Evolutionary conservation across 2,888 invertebrate genomes (phyloP), one percentile per base, ranked within the genome.

Genomic region (Papilio protenor): DNA sequence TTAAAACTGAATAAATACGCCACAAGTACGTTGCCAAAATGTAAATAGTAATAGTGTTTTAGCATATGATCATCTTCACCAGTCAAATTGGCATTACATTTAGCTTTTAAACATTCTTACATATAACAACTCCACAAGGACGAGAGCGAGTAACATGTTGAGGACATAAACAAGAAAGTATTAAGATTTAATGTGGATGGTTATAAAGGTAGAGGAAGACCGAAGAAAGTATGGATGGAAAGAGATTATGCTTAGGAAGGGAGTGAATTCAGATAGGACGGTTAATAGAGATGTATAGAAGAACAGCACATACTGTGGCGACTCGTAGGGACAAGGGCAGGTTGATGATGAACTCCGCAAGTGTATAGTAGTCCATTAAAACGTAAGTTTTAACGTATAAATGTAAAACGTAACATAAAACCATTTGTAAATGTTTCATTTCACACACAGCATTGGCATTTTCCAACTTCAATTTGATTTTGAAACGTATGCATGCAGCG

Each of bases 41-140:
- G 16, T 8, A 40, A 33, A 40, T 8, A 40, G 40, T 40, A 40
- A 40, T 40, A 40, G 8, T 33, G 33, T 40, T 40, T 6, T 21
- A 27, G 49, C 21, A 61, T 16, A 78, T 45, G 23, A 70, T 21
- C n/a, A 71, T 71, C 8, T 55, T 55, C 55, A 66, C 78, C 78
- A 57, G 78, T 78, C 78, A 33, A 14, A 64, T 27, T 72, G 75
- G 72, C 69, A 47, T 57, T 77, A 23, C 21, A 64, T 23, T 64
- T 40, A 18, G 64, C 40, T 1, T 64, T 14, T 33, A 33, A 33
- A 59, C 8, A 21, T 59, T 21, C 21, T 59, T 23, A 11, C n/a
- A 23, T 45, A 47, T 6, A 61, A 61, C 49, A 40, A 40, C 40
- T 40, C 40, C 40, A 40, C 40, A 40, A 40, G 40, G 5, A 40